These are phyloP conservation scores for Macaria liturata DNA, from an alignment of 2,888 invertebrate genomes.

Conservation along the genomic window DNA sequence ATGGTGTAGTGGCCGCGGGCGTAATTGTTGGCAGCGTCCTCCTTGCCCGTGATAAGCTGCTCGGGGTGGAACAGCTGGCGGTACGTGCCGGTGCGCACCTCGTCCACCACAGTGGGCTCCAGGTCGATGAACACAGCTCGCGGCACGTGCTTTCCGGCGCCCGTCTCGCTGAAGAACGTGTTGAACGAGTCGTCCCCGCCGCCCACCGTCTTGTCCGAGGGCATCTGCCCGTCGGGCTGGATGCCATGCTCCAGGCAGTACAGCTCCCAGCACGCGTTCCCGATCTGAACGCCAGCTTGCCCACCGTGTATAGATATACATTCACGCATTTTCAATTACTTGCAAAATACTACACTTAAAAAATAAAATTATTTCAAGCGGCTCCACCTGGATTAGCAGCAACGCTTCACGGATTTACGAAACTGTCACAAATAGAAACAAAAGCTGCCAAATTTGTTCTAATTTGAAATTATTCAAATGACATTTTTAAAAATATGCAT, in stretches of 20 bases:
- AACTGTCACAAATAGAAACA: constrained; percentile 15
- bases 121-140: constrained; percentile 97
- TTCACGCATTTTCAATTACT: constrained; percentile 66
- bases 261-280: constrained; percentile 94
- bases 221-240: constrained; percentile 94
- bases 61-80: constrained; percentile 98
- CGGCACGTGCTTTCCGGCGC: constrained; percentile 97
- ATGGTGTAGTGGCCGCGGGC: constrained; percentile 98
- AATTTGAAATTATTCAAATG: constrained; percentile 4
- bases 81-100: constrained; percentile 96
- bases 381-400: constrained; percentile 43
- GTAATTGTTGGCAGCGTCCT: constrained; percentile 98
- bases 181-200: constrained; percentile 97
- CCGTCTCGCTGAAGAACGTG: constrained; percentile 96
- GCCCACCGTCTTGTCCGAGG: constrained; percentile 90
- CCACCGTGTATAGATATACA: constrained; percentile 78
- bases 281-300: constrained; percentile 90
- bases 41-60: constrained; percentile 97
- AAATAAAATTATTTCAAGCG: constrained; percentile 42
- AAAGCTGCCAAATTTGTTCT: constrained; percentile 10
- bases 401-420: constrained; percentile 40
- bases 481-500: too few relatives aligned
- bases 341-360: constrained; percentile 54
- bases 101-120: constrained; percentile 97
- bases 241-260: constrained; percentile 93